Conservation (phyloP, 2,888 invertebrate species). For the Leptopilina drosophilae region DNA sequence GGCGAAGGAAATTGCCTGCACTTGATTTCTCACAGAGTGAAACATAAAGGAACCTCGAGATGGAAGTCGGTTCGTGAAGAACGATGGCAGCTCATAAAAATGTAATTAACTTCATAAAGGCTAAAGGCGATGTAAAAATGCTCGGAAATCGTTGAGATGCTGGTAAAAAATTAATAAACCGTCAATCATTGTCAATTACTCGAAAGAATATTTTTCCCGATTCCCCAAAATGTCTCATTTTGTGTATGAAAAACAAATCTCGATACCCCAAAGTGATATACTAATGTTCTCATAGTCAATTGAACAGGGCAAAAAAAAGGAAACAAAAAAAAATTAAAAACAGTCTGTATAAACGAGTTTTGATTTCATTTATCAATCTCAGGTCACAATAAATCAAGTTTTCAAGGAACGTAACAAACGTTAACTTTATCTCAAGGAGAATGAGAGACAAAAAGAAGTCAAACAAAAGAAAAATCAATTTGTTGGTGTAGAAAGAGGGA, state of each 20-base stretch:
- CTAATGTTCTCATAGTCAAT: too few species aligned
- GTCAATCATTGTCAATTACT: too few species aligned
- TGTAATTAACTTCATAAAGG: slow-evolving; percentile 69
- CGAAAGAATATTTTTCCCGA: too few species aligned
- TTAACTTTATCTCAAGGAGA: not conserved
- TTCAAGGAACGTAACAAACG: slow-evolving; percentile 2
- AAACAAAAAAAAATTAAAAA: not conserved
- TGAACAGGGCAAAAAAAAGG: too few species aligned
- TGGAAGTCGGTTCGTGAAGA: slow-evolving; percentile 52
- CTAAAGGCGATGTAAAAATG: slow-evolving; percentile 50
- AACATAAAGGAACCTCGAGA: slow-evolving; percentile 34
- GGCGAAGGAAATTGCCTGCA: slow-evolving; percentile 38
- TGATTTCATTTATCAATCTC: slow-evolving; percentile 12
- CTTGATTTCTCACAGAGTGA: slow-evolving; percentile 34
- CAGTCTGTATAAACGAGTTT: not conserved
- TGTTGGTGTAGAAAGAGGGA: slow-evolving; percentile 7
- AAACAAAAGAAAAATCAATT: slow-evolving; percentile 20
- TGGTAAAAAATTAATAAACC: too few species aligned
- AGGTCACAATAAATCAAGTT: not conserved
- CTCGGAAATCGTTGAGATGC: slow-evolving; percentile 52
- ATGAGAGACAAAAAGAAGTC: not conserved
- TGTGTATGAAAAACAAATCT: too few species aligned
- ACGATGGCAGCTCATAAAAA: slow-evolving; percentile 66
- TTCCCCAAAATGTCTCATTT: too few species aligned
- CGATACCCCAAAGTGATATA: too few species aligned